A percentile compares a stretch with the other conserved stretches of the same genome.
phyloP scores from a whole-genome alignment of 2,113 vertebrate species.

The Steatornis caripensis region DNA sequence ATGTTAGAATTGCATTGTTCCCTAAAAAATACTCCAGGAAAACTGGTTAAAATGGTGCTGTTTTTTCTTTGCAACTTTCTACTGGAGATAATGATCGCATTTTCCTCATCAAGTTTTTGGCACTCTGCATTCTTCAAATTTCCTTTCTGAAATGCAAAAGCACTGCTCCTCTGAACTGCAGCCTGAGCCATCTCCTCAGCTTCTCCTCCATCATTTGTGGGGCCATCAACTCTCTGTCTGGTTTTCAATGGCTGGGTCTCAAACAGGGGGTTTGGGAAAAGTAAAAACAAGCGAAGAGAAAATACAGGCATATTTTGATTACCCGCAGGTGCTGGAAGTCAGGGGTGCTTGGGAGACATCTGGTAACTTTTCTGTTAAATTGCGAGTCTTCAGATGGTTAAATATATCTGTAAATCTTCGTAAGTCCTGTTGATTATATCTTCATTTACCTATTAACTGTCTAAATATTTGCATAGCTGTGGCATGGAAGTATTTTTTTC shows the following conservation, averaged over 20 bases:
- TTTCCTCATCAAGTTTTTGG: neutral
- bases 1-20: neutral
- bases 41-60: neutral
- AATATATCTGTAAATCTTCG: neutral
- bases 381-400: neutral
- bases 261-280: neutral
- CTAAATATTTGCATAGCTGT: neutral
- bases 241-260: neutral
- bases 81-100: accelerated
- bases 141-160: neutral
- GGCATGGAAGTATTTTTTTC: neutral
- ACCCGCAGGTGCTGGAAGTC: neutral
- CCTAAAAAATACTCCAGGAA: neutral
- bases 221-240: neutral
- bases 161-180: neutral
- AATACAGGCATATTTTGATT: neutral
- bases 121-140: neutral
- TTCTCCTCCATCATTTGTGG: neutral
- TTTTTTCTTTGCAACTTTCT: neutral
- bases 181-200: neutral
- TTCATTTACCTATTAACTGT: neutral
- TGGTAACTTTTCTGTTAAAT: neutral
- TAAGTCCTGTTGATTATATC: neutral
- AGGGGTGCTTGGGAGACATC: neutral
- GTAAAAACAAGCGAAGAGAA: neutral